These are phyloP conservation scores for Drosophila pegasa DNA, from an alignment of 2,888 invertebrate species.

Conservation along the genomic window DNA sequence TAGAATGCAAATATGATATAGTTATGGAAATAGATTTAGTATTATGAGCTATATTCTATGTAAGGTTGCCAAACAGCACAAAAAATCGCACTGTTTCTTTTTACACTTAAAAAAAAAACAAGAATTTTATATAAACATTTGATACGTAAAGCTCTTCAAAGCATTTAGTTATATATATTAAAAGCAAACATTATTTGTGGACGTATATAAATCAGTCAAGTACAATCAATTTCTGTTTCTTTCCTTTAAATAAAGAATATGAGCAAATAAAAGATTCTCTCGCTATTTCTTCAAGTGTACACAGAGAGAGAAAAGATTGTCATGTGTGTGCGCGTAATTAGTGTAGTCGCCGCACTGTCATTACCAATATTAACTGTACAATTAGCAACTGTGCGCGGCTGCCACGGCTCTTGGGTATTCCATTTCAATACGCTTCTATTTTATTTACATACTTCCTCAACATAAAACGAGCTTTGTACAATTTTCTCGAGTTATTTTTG, in stretches of 20 bases:
- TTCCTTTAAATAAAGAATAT: no score
- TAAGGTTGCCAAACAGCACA: neutral
- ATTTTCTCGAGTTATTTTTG: conserved; percentile 37
- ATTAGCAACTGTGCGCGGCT: conserved; percentile 56
- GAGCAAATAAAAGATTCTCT: no score
- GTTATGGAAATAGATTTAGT: neutral
- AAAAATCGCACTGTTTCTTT: neutral
- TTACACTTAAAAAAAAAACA: no score
- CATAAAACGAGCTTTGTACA: conserved; percentile 21
- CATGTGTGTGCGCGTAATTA: conserved; percentile 17
- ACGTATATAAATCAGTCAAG: no score
- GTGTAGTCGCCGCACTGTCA: conserved; percentile 29
- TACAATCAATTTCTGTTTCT: no score
- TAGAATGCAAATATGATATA: no score
- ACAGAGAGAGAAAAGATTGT: conserved; percentile 1
- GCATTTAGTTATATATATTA: no score
- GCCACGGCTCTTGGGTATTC: conserved; percentile 37
- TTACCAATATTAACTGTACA: conserved; percentile 40
- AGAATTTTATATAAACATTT: no score
- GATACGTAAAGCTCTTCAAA: no score
- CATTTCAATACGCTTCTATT: conserved; percentile 32
- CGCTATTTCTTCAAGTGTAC: conserved; percentile 25
- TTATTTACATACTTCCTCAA: conserved; percentile 46
- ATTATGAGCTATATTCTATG: neutral
- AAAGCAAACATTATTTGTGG: no score